phyloP scores from a whole-genome alignment of 2,888 invertebrate species.

The Phytoseiulus persimilis region DNA sequence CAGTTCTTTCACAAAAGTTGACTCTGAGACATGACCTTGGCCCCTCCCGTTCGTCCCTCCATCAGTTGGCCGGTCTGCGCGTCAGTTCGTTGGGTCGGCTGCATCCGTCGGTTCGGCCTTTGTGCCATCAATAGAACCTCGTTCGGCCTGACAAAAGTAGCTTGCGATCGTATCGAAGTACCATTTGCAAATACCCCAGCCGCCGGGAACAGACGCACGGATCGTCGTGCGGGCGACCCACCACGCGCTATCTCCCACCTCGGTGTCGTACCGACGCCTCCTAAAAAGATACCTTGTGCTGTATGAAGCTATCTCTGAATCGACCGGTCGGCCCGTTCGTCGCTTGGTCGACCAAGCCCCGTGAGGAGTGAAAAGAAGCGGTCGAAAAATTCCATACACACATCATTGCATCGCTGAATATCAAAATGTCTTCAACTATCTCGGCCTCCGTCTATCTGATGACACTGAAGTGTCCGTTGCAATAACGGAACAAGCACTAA shows the following conservation, averaged over 20 bases:
- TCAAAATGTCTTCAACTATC: not conserved
- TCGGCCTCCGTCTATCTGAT: not conserved
- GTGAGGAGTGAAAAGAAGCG: not conserved
- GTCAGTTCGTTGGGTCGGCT: not conserved
- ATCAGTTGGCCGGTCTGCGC: not conserved
- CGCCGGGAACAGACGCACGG: not conserved
- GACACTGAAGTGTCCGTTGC: not conserved
- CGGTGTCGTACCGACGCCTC: not conserved
- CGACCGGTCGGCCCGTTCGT: not conserved
- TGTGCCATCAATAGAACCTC: slow-evolving; percentile 5
- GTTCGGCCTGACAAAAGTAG: not conserved
- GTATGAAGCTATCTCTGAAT: slow-evolving; percentile 13
- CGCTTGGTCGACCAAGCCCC: not conserved
- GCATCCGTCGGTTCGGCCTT: not conserved
- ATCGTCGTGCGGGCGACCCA: not conserved
- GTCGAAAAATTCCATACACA: slow-evolving; percentile 7
- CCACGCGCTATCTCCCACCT: not conserved
- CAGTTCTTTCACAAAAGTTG: slow-evolving; percentile 6
- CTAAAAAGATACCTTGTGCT: not conserved
- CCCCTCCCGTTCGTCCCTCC: not conserved
- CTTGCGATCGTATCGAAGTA: not conserved
- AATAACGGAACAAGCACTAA: slow-evolving; percentile 5
- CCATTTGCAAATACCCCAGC: not conserved
- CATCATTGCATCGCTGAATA: not conserved
- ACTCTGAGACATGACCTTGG: slow-evolving; percentile 5